Base-by-base conservation (phyloP, 2,113 vertebrate genomes). In the Arothron firmamentum region DNA sequence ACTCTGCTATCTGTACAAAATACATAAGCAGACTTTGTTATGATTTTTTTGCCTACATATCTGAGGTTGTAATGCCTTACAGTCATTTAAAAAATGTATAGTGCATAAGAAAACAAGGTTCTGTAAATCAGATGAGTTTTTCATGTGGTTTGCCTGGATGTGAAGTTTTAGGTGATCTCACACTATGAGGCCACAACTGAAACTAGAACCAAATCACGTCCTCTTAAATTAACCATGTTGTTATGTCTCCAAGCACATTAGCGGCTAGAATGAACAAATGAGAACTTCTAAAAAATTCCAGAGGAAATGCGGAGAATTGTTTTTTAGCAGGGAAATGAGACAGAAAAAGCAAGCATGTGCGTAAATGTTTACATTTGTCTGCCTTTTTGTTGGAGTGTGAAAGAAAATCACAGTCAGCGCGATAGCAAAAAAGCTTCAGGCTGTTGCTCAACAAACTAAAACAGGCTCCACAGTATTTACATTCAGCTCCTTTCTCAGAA, bases 181-280 rank as follows among this genome's bases (percentile, higher is more conserved):
- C 9, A 38, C 34, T 11, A 11, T 38, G 34, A 38, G 34, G 34
- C 43, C 5, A 43, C 25, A 28, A 28, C 25, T 28, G 25, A 5
- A 54, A 52, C 55, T 34, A 10, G 63, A 34, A 54, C 20, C 55
- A 31, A 43, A 51, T 65, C 42, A 69, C 49, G 55, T 60, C 52
- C 70, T 67, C 52, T 58, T 80, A 45, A 76, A 78, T 71, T 64
- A 38, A 38, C 34, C 34, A 38, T 38, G 34, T 12, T 38, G 34
- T 38, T 38, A 10, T 38, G 34, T 68, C 65, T 62, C 52, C 3
- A 28, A 65, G 62, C 31, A 23, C 16, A 17, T 45, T 45, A 45
- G 5, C 43, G 17, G 43, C 43, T 45, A 45, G 4, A 14, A 45
- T 45, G 16, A 45, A 45, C 43, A 45, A 45, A 45, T 45, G 16